phyloP scores from a whole-genome alignment of 2,797 vertebrate species.

The Myotis planiceps region DNA sequence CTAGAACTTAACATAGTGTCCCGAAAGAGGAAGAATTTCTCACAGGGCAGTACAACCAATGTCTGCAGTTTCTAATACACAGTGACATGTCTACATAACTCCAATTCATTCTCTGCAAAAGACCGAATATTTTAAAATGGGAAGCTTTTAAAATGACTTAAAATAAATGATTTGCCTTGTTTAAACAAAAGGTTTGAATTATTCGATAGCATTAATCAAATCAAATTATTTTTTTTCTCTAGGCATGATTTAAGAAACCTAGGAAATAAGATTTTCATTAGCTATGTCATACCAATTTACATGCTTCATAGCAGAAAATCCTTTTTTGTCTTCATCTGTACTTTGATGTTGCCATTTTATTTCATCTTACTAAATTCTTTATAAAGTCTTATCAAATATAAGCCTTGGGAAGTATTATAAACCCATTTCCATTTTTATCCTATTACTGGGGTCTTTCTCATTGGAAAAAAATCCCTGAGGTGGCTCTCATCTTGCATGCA shows the following conservation, averaged over 20 bases:
- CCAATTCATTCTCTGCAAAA: not conserved
- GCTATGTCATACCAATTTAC: not conserved
- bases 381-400: conserved; percentile 74
- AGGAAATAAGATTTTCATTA: conserved; percentile 29
- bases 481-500: conserved; percentile 71
- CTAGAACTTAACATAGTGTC: not conserved
- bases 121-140: not conserved
- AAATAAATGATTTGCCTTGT: not conserved
- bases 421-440: conserved; percentile 75
- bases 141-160: not conserved
- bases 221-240: not conserved
- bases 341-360: conserved; percentile 72
- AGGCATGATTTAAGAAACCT: not conserved
- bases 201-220: not conserved
- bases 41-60: not conserved
- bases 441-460: conserved; percentile 79
- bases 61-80: not conserved
- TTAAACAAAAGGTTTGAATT: not conserved
- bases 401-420: conserved; percentile 69
- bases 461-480: conserved; percentile 67
- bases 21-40: not conserved
- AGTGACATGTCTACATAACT: no score
- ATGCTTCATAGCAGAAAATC: conserved; percentile 8
- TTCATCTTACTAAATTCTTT: conserved; percentile 75
- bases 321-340: not conserved